Base-by-base conservation (phyloP, 2,888 invertebrate species). In the Drosophila mulleri region DNA sequence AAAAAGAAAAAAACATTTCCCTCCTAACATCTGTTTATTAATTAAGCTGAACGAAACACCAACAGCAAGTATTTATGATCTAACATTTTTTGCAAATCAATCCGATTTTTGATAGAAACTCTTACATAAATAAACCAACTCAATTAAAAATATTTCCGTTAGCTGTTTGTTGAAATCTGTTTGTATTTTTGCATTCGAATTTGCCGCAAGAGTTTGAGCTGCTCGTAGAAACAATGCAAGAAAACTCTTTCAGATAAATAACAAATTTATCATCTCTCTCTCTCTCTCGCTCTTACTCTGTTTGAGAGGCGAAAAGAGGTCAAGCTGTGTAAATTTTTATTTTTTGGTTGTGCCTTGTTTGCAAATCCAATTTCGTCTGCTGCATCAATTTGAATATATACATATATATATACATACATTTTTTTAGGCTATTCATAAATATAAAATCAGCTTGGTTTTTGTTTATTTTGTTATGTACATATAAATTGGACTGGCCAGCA, bases 371-470 rank as follows among this genome's bases (percentile, higher is more conserved):
- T 77, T 77, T 75, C 63, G 48, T 35, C 23, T 56, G 37, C 60
- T 70, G 66, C 76, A 65, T 70, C 70, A 62, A 87, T 78, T 71
- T 85, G 67, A 72, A 82, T 88, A 79, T 67, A 39, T 59, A 26
- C 16, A 57, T 35, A 44, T 54, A 37, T 37, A 14, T 37, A 14
- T 37, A 37, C 2, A 37, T 37, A 37, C 14, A 37, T 14, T 14
- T 37, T 75, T 69, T 78, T 39, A 26, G 67, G 63, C 52, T n/a
- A 42, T 57, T 70, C 86, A 88, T 83, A 88, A 83, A 83, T 83
- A 88, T 79, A 65, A 78, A 72, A 82, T 72, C 67, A 69, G 75
- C 50, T 53, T 37, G 35, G 60, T 65, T 54, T 72, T 72, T 73
- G 66, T 79, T 64, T 50, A 57, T 61, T 67, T 59, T 67, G 45